These are phyloP conservation scores for Zaprionus kolodkinae DNA, from an alignment of 1,140 invertebrate species.

Conservation along the genomic window DNA sequence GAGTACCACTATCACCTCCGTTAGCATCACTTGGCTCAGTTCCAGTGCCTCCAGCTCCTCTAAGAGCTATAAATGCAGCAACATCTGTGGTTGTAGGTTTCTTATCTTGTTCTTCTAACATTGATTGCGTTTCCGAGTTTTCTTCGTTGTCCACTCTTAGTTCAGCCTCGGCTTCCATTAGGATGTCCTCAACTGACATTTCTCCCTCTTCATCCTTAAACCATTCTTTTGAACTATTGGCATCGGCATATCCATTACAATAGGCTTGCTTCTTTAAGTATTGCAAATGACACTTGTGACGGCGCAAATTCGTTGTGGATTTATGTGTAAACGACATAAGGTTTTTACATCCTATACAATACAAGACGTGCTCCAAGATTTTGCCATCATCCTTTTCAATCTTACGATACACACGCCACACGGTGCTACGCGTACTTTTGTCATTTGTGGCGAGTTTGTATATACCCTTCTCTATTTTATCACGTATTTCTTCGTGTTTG, in stretches of 20 bases:
- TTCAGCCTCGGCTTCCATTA: constrained; percentile 22
- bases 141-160: constrained; percentile 41
- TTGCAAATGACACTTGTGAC: constrained; percentile 62
- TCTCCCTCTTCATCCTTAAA: constrained; percentile 38
- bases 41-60: constrained; percentile 10
- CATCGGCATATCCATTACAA: constrained; percentile 8
- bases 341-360: constrained; percentile 60
- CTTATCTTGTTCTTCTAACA: constrained; percentile 47
- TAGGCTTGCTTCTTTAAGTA: constrained; percentile 55
- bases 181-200: constrained; percentile 32
- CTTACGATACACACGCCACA: constrained; percentile 66
- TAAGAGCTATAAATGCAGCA: constrained; percentile 32
- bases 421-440: constrained; percentile 63
- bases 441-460: constrained; percentile 57
- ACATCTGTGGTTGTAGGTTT: constrained; percentile 47
- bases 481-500: constrained; percentile 59
- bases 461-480: constrained; percentile 64
- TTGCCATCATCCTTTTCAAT: constrained; percentile 65
- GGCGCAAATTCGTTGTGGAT: constrained; percentile 63
- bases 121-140: constrained; percentile 15
- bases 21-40: neutral
- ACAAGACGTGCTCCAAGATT: constrained; percentile 58
- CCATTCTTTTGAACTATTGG: constrained; percentile 31
- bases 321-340: constrained; percentile 66
- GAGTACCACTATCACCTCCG: neutral